These are phyloP conservation scores for Zaprionus camerounensis DNA, from an alignment of 1,140 invertebrate genomes.

Conservation along the genomic window DNA sequence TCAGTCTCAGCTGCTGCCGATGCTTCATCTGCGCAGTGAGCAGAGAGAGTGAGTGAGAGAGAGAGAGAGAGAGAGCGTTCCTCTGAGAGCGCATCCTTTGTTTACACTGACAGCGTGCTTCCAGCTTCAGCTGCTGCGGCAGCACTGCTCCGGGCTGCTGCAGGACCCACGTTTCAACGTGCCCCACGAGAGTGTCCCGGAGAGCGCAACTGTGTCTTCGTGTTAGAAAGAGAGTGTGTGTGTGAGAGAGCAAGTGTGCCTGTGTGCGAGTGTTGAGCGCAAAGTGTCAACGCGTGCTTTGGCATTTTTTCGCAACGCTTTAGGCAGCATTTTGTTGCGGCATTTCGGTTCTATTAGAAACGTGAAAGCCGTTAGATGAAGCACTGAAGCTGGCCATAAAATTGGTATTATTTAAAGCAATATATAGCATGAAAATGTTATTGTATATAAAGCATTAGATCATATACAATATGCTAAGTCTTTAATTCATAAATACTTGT, in stretches of 20 bases:
- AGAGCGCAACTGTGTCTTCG: conserved; percentile 53
- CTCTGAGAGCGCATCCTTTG: conserved; percentile 69
- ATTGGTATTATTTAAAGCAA: neutral
- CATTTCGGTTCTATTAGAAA: conserved; percentile 19
- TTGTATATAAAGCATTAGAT: no score
- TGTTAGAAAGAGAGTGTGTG: neutral
- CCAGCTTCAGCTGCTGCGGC: conserved; percentile 13
- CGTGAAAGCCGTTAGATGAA: neutral
- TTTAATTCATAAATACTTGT: no score
- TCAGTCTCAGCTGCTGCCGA: conserved; percentile 19
- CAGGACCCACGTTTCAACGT: conserved; percentile 66
- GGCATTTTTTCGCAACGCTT: conserved; percentile 59
- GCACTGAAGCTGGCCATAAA: neutral
- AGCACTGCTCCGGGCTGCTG: conserved; percentile 59
- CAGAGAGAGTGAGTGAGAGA: conserved; percentile 1
- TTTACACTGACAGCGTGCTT: conserved; percentile 70
- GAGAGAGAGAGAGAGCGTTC: conserved; percentile 8
- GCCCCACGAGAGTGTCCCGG: conserved; percentile 60
- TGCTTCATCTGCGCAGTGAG: conserved; percentile 58
- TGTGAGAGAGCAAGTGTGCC: conserved; percentile 9
- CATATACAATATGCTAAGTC: no score
- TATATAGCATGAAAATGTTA: no score
- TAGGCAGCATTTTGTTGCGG: conserved; percentile 16
- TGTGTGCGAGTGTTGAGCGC: conserved; percentile 73
- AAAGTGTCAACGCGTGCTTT: conserved; percentile 82